A percentile compares a stretch with the other conserved stretches of the same genome.
These are phyloP conservation scores for Danaus plexippus DNA, from an alignment of 1,140 invertebrate genomes.

Conservation along the genomic window DNA sequence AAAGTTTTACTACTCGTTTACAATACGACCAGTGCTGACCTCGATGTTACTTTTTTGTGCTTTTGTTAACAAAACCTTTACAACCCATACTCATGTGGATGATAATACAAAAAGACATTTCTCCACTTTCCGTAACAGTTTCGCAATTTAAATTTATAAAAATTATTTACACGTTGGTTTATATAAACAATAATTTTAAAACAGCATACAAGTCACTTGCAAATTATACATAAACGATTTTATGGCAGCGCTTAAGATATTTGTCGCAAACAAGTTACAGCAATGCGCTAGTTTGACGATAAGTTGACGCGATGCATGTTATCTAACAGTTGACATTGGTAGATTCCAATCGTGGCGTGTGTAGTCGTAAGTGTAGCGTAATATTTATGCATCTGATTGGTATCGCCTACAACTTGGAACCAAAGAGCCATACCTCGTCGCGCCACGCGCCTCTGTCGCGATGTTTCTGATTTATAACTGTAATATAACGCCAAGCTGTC, in stretches of 20 bases:
- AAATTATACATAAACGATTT: too few relatives aligned
- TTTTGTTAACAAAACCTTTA: conserved; percentile 23
- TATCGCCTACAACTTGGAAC: conserved; percentile 43
- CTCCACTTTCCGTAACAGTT: too few relatives aligned
- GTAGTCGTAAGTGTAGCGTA: conserved; percentile 26
- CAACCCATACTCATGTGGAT: conserved; percentile 8
- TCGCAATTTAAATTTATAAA: too few relatives aligned
- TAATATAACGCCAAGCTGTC: conserved; percentile 43
- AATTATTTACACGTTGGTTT: too few relatives aligned
- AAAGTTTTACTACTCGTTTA: conserved; percentile 30
- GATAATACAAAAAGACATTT: too few relatives aligned
- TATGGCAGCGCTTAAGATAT: conserved; percentile 9
- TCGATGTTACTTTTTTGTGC: conserved; percentile 25
- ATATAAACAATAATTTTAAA: too few relatives aligned
- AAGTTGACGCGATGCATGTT: conserved; percentile 19
- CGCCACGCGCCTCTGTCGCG: conserved; percentile 32
- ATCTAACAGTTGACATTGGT: conserved; percentile 21
- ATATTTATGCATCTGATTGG: conserved; percentile 43
- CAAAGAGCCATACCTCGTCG: conserved; percentile 19
- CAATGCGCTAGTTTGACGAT: conserved; percentile 10
- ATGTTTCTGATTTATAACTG: conserved; percentile 38
- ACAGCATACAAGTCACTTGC: too few relatives aligned
- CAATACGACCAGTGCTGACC: conserved; percentile 24
- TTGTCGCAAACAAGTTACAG: conserved; percentile 18
- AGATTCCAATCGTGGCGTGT: conserved; percentile 23